Percentiles rank a stretch among this genome's conserved stretches.
phyloP scores from a whole-genome alignment of 2,113 vertebrate species.

The Tetrao urogallus region DNA sequence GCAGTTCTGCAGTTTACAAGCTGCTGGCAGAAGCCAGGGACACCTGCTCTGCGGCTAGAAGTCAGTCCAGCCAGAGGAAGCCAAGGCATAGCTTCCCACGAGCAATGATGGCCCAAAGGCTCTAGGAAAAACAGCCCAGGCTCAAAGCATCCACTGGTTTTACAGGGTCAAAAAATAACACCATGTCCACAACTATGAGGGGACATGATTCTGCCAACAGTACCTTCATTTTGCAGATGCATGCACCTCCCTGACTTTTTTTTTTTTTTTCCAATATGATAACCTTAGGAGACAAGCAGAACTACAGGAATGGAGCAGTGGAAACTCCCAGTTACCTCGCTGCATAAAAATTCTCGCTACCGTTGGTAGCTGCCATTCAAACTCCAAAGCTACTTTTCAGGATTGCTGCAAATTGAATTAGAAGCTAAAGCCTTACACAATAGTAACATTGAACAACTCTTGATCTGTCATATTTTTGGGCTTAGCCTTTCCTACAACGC shows the following conservation, averaged over 20 bases:
- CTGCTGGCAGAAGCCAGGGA: not conserved
- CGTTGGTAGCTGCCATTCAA: not conserved
- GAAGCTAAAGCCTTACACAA: not conserved
- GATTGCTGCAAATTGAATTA: not conserved
- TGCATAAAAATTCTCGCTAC: not conserved
- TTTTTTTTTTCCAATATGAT: not conserved
- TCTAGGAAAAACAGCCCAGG: not conserved
- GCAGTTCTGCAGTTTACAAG: not conserved
- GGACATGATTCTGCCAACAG: not conserved
- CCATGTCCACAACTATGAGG: not conserved
- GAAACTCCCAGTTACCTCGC: not conserved
- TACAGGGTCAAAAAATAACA: not conserved
- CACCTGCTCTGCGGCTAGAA: too few relatives aligned
- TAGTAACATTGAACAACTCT: not conserved
- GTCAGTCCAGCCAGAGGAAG: too few relatives aligned
- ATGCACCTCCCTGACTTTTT: not conserved
- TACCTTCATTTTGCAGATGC: not conserved
- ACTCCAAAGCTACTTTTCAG: not conserved
- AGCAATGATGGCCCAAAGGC: not conserved
- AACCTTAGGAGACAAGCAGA: not conserved
- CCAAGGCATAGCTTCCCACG: not conserved
- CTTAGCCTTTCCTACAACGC: not conserved
- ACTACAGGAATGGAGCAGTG: not conserved
- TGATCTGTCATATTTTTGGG: constrained; percentile 54
- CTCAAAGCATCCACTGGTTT: not conserved